These are phyloP conservation scores for Rhinogobio ventralis DNA, from an alignment of 2,797 vertebrate genomes.

Conservation along the genomic window DNA sequence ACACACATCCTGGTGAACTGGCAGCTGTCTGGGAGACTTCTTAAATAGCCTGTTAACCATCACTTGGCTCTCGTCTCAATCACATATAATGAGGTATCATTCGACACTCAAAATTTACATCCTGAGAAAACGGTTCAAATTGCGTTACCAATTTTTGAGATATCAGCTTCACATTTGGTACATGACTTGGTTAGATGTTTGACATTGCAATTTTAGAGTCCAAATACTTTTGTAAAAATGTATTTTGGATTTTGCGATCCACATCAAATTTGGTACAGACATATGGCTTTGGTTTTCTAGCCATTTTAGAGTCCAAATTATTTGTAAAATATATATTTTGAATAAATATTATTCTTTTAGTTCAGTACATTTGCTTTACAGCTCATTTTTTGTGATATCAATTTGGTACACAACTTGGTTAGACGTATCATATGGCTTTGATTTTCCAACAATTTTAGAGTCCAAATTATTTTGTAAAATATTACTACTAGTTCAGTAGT, in stretches of 20 bases:
- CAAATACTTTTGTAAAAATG: too few species aligned
- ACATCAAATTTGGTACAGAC: not conserved
- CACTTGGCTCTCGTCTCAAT: not conserved
- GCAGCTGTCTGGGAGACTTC: not conserved
- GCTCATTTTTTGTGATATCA: not conserved
- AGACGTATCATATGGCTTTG: accelerated
- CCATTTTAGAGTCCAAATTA: not conserved
- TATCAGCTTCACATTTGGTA: too few species aligned
- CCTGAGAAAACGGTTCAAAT: too few species aligned
- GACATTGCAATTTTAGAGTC: too few species aligned
- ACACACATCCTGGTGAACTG: not conserved
- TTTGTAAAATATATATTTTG: not conserved
- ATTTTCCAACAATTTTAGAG: too few species aligned
- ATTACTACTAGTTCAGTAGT: too few species aligned
- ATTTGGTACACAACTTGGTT: not conserved
- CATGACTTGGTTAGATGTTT: too few species aligned
- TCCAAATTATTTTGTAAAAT: too few species aligned
- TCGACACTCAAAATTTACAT: not conserved
- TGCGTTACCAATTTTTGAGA: too few species aligned
- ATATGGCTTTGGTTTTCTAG: not conserved
- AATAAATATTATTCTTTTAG: not conserved
- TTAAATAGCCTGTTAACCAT: not conserved
- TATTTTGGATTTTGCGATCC: not conserved
- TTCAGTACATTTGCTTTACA: not conserved
- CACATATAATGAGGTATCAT: not conserved